Percentiles rank a stretch among this genome's conserved stretches.
Evolutionary conservation across 2,113 vertebrate genomes (phyloP).

Genomic region (Ochotona curzoniae): DNA sequence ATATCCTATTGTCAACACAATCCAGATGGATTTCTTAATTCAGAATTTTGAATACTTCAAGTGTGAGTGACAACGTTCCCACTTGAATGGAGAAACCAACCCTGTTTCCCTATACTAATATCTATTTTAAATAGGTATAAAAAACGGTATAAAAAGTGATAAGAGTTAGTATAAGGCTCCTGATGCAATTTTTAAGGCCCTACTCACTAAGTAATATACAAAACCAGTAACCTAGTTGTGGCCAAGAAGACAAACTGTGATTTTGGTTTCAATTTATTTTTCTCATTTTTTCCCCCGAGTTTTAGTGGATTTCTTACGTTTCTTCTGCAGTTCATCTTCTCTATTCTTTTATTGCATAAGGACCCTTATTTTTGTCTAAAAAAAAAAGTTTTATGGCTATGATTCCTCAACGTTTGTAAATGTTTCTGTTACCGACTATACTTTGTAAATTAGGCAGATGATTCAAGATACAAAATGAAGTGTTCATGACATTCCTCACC

Average conservation of each 20-base stretch:
- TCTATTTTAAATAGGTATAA: background rate
- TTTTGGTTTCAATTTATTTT: constrained; percentile 16
- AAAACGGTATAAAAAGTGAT: background rate
- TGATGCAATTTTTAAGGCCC: constrained; percentile 8
- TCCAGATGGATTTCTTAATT: background rate
- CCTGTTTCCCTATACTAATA: background rate
- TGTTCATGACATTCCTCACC: background rate
- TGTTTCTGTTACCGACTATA: constrained; percentile 13
- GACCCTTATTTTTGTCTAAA: background rate
- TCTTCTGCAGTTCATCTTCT: background rate
- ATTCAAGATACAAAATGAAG: background rate
- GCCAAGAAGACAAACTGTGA: background rate
- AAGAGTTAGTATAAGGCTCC: background rate
- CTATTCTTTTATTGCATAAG: background rate
- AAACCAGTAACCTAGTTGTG: background rate
- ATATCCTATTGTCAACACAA: background rate
- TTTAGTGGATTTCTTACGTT: background rate
- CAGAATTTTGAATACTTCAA: background rate
- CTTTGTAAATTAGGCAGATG: background rate
- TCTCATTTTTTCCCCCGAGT: constrained; percentile 36
- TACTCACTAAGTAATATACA: background rate
- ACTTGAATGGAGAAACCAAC: background rate
- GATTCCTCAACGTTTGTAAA: background rate
- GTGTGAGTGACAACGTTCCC: background rate
- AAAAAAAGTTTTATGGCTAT: background rate